Percentiles rank a stretch among this genome's conserved stretches.
Evolutionary conservation across 2,797 vertebrate species (phyloP).

Genomic region (Onychomys torridus): DNA sequence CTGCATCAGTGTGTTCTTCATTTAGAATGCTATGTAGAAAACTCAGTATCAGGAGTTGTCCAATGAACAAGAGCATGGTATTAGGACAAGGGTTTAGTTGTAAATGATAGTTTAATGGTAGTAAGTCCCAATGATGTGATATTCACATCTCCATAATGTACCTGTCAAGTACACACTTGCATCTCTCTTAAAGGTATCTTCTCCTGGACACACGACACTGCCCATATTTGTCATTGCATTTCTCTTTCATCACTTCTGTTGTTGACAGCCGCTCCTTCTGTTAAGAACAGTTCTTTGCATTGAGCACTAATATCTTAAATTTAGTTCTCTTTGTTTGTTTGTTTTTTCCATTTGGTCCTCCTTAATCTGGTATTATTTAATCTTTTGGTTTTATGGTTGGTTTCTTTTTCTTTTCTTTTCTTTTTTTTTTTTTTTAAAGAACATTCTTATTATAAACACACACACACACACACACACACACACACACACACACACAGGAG

Average conservation of each 20-base stretch:
- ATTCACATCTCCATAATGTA: neutral
- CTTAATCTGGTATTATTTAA: neutral
- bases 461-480: neutral
- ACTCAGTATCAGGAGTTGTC: neutral
- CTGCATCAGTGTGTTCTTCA: conserved; percentile 23
- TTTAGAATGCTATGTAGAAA: conserved; percentile 34
- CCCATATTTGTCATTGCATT: neutral
- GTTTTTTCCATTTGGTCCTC: neutral
- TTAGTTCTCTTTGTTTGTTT: neutral
- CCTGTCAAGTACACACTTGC: neutral
- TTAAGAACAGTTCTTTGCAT: neutral
- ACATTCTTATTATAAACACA: conserved; percentile 1
- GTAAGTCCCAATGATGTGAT: neutral
- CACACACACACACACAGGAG: neutral
- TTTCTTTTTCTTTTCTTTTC: neutral
- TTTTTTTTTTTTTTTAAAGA: neutral
- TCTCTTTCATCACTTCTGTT: neutral
- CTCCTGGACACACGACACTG: neutral
- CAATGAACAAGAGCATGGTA: neutral
- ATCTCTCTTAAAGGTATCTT: neutral
- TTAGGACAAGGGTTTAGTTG: conserved; percentile 16
- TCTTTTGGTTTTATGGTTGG: conserved; percentile 45
- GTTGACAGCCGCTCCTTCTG: neutral
- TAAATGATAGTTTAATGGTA: conserved; percentile 2
- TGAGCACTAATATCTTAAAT: conserved; percentile 28